Conservation (phyloP, 2,113 vertebrate species). For the Melospiza georgiana region DNA sequence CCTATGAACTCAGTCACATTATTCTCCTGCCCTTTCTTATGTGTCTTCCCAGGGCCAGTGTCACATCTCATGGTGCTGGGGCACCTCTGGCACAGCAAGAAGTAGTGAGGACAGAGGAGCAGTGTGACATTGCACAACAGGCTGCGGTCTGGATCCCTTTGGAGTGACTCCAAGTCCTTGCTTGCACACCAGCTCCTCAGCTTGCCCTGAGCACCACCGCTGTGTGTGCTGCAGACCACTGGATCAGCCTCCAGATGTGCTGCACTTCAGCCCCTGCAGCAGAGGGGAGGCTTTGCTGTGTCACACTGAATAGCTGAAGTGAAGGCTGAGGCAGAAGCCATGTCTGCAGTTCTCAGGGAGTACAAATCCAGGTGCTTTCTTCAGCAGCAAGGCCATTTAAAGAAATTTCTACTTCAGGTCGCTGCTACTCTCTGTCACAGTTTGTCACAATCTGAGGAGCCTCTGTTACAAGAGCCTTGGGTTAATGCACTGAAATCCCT, state of each 20-base stretch:
- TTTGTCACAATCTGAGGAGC: not conserved
- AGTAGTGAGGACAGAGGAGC: not conserved
- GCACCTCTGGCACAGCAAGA: not conserved
- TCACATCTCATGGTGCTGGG: not conserved
- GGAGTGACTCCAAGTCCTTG: not conserved
- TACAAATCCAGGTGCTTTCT: not conserved
- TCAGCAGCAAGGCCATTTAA: not conserved
- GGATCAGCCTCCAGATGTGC: not conserved
- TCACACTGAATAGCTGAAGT: rapidly evolving
- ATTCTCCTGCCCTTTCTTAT: not conserved
- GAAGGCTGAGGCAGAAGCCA: not conserved
- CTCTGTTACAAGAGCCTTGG: not conserved
- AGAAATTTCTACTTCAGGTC: not conserved
- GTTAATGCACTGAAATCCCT: not conserved
- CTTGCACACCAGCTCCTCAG: not conserved
- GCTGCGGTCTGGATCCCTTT: not conserved
- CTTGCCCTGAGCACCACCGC: not conserved
- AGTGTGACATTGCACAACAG: not conserved
- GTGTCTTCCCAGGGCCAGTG: not conserved
- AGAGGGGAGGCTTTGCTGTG: not conserved
- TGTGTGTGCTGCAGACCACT: not conserved
- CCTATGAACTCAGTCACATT: not conserved
- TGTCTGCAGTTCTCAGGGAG: not conserved
- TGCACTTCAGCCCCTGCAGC: not conserved
- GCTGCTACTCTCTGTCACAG: not conserved